Percentiles rank a stretch among this genome's conserved stretches.
phyloP scores from a whole-genome alignment of 1,140 invertebrate species.

The Platorchestia sp. region DNA sequence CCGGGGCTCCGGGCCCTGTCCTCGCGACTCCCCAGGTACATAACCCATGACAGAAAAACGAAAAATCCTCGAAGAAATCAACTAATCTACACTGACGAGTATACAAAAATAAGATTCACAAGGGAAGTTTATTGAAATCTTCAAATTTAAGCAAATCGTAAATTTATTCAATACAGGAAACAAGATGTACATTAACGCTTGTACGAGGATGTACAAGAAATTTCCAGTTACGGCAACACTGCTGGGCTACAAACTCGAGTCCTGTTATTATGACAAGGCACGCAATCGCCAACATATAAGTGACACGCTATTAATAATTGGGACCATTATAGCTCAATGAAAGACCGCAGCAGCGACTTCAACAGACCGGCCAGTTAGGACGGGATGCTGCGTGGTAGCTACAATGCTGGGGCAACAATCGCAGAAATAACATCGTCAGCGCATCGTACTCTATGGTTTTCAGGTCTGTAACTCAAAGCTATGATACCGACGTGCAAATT shows the following conservation, averaged over 20 bases:
- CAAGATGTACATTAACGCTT: not conserved
- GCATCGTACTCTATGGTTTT: not conserved
- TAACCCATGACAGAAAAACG: not conserved
- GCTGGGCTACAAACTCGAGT: not conserved
- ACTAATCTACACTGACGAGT: not conserved
- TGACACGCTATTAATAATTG: not conserved
- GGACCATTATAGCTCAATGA: not conserved
- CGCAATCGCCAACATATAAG: not conserved
- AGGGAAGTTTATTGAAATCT: not conserved
- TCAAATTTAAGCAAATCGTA: not conserved
- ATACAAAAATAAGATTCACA: not conserved
- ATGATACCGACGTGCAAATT: too few species aligned
- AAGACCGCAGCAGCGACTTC: not conserved
- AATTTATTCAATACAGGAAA: not conserved
- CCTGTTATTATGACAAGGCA: not conserved
- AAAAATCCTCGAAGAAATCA: not conserved
- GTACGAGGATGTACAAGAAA: not conserved
- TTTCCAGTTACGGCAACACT: not conserved
- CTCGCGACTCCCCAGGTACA: not conserved
- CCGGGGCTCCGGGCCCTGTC: too few species aligned
- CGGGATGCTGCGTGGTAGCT: not conserved
- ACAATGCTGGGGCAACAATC: not conserved
- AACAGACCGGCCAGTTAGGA: not conserved
- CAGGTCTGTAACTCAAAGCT: not conserved
- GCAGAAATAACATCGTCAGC: not conserved